Evolutionary conservation across 2,888 invertebrate genomes (phyloP).

Genomic region (Drosophila melanosoma): DNA sequence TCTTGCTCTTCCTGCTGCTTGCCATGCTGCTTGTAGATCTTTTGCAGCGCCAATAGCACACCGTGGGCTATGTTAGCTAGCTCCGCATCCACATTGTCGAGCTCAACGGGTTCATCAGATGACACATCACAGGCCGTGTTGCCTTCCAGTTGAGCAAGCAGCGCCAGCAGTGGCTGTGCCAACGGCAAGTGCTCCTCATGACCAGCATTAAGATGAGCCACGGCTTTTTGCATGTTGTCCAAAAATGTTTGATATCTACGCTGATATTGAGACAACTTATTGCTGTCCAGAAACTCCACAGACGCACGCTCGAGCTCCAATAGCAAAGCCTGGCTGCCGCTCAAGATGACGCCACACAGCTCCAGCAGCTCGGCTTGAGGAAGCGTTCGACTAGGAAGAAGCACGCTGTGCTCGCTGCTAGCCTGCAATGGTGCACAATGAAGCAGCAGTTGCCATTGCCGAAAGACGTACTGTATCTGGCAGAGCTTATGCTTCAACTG

Average conservation of each 20-base stretch:
- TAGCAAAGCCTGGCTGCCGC: constrained; percentile 61
- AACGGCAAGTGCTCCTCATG: constrained; percentile 70
- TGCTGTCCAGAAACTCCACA: constrained; percentile 76
- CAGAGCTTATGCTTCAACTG: constrained; percentile 70
- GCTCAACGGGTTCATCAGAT: constrained; percentile 36
- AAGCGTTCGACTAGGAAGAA: constrained; percentile 50
- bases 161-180: constrained; percentile 72
- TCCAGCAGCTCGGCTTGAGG: constrained; percentile 53
- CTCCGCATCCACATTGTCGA: constrained; percentile 79
- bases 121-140: not conserved
- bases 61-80: constrained; percentile 86
- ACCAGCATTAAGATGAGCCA: constrained; percentile 30
- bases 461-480: constrained; percentile 85
- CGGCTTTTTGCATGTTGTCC: constrained; percentile 41
- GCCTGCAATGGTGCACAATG: constrained; percentile 87
- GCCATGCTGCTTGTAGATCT: constrained; percentile 86
- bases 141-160: constrained; percentile 56
- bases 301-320: constrained; percentile 68
- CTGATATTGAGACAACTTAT: constrained; percentile 57
- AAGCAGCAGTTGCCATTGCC: constrained; percentile 89
- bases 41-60: constrained; percentile 87
- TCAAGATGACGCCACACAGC: constrained; percentile 59
- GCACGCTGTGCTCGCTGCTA: constrained; percentile 55
- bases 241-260: constrained; percentile 57
- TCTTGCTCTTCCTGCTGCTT: constrained; percentile 39